Conservation (phyloP, 2,888 invertebrate genomes). For the Protophormia terraenovae region DNA sequence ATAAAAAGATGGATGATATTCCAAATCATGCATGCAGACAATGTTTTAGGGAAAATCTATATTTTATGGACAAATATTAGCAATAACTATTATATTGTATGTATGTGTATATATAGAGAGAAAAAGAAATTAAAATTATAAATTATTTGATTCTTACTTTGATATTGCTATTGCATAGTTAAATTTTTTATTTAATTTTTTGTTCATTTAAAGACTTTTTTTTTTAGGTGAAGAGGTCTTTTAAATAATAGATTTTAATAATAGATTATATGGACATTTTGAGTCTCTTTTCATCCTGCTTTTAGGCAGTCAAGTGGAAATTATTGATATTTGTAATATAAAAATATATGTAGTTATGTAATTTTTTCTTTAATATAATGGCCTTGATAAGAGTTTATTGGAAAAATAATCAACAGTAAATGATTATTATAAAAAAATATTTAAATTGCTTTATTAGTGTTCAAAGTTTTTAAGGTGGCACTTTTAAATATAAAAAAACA, state of each 20-base stretch:
- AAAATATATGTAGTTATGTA: too few species aligned
- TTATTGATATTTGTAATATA: too few species aligned
- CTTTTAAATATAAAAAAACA: too few species aligned
- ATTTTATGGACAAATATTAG: not conserved
- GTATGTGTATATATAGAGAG: too few species aligned
- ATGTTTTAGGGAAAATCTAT: not conserved
- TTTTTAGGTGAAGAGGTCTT: not conserved
- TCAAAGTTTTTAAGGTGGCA: not conserved
- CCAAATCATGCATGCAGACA: too few species aligned
- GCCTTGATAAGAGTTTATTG: not conserved
- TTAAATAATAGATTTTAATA: not conserved
- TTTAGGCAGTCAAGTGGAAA: not conserved
- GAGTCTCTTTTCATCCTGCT: not conserved
- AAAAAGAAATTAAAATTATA: not conserved
- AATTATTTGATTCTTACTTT: not conserved
- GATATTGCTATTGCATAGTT: too few species aligned
- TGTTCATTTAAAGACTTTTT: not conserved
- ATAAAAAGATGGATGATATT: not conserved
- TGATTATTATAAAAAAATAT: not conserved
- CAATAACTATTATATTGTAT: too few species aligned
- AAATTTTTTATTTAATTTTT: too few species aligned
- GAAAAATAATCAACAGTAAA: not conserved
- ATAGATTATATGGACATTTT: not conserved
- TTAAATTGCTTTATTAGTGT: not conserved
- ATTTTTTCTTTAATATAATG: not conserved